Percentiles rank a stretch among this genome's conserved stretches.
phyloP scores from a whole-genome alignment of 1,140 invertebrate species.

The Drosophila triauraria region DNA sequence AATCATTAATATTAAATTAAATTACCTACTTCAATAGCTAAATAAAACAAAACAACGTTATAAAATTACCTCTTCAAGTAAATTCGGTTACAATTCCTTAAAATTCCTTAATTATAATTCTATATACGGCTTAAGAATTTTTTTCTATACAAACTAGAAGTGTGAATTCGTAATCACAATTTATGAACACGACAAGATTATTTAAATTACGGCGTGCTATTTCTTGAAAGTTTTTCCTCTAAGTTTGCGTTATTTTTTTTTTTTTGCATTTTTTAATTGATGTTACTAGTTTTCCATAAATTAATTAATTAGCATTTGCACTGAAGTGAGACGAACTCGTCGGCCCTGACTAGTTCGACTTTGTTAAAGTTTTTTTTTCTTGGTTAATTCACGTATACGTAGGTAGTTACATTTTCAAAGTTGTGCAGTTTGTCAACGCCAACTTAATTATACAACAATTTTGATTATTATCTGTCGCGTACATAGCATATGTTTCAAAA shows the following conservation, averaged over 20 bases:
- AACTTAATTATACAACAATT: slow-evolving; percentile 43
- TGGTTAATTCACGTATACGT: slow-evolving; percentile 26
- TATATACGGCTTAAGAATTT: not conserved
- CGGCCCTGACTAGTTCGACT: slow-evolving; percentile 54
- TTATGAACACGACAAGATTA: not conserved
- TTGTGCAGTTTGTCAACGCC: slow-evolving; percentile 52
- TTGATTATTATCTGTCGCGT: slow-evolving; percentile 9
- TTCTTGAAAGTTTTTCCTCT: slow-evolving; percentile 21
- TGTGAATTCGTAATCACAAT: not conserved
- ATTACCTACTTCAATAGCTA: not conserved
- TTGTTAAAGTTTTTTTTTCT: slow-evolving; percentile 27
- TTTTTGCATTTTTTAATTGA: slow-evolving; percentile 36
- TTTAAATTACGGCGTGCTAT: not conserved
- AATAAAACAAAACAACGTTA: not conserved
- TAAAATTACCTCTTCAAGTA: not conserved
- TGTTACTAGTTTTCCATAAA: slow-evolving; percentile 50
- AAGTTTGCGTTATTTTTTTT: not conserved
- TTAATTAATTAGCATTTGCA: slow-evolving; percentile 75
- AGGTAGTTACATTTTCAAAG: slow-evolving; percentile 42
- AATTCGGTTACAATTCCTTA: no score
- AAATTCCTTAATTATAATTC: not conserved
- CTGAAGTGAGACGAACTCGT: slow-evolving; percentile 39
- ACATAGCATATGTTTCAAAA: not conserved
- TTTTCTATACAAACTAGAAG: not conserved
- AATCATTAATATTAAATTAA: no score